A percentile compares a stretch with the other conserved stretches of the same genome.
Conservation (phyloP, 2,888 invertebrate species). For the Diarsia dahlii region DNA sequence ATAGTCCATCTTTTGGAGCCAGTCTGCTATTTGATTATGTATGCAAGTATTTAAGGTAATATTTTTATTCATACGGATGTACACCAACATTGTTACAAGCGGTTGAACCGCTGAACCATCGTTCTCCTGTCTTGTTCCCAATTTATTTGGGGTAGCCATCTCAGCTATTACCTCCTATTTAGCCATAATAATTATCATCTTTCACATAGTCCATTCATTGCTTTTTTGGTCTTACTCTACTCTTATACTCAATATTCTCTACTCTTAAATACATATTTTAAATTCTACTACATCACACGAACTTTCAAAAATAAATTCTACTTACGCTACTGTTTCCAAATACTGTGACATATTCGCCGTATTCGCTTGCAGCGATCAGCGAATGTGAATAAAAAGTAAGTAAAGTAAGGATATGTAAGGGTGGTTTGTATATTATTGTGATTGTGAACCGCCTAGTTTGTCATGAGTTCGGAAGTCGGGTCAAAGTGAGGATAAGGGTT, state of each 20-base stretch:
- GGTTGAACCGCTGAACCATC: neutral
- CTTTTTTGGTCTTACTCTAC: too few relatives aligned
- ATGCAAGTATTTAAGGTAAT: neutral
- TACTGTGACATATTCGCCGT: constrained; percentile 29
- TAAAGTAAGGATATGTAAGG: constrained; percentile 33
- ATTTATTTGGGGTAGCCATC: too few relatives aligned
- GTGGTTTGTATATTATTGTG: constrained; percentile 54
- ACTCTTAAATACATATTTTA: too few relatives aligned
- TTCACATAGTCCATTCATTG: too few relatives aligned
- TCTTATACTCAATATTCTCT: too few relatives aligned
- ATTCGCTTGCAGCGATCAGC: constrained; percentile 52
- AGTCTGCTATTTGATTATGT: too few relatives aligned
- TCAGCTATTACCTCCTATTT: too few relatives aligned
- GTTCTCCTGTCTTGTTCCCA: too few relatives aligned
- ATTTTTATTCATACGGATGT: neutral
- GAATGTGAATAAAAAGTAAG: constrained; percentile 51
- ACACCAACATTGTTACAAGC: neutral
- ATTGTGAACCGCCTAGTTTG: constrained; percentile 47
- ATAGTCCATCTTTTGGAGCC: too few relatives aligned
- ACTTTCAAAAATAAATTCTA: neutral
- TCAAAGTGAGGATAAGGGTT: constrained; percentile 33
- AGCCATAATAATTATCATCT: too few relatives aligned
- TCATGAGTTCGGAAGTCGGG: constrained; percentile 43
- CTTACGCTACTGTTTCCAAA: constrained; percentile 12
- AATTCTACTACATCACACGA: too few relatives aligned